Evolutionary conservation across 1,140 invertebrate genomes (phyloP), one percentile per base, ranked within the genome.

Genomic region (Globodera rostochiensis): DNA sequence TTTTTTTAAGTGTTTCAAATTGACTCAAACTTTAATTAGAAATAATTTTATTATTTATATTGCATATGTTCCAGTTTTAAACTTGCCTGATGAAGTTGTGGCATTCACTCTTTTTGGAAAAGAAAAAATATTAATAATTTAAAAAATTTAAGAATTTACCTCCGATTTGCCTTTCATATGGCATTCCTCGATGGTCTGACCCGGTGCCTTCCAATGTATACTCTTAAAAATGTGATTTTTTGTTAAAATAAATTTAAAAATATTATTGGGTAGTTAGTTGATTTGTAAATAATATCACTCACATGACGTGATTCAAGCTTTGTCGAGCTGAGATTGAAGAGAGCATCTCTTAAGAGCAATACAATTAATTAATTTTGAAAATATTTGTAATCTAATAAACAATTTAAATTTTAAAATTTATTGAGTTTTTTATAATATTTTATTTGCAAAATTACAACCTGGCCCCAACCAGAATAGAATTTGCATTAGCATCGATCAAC

Each of bases 391-490:
- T 36, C 36, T 36, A 36, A 36, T 36, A 36, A 36, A 36, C 2
- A 36, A 36, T 36, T 36, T 36, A 36, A 36, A 36, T 3, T 36
- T 36, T 36, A 3, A 36, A 36, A 36, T 36, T 36, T 36, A 36
- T 36, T 36, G 2, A 36, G 0, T 36, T 36, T 36, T 36, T 36
- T 1, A 1, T 36, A 36, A 36, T 36, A 36, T 36, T 36, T 36
- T 36, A 36, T 36, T 36, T 36, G 36, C 36, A 36, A 36, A 36
- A 36, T 36, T 36, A 36, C 36, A 36, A 96, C 95, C 95, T 95
- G 91, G 95, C 95, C 83, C 95, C 95, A 82, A 97, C 93, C 64
- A 97, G 93, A 80, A 97, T 92, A 83, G 94, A 95, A 90, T 95
- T 95, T 86, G 94, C 94, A 91, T 96, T 95, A 87, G 93, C 92